Conservation (phyloP, 2,113 vertebrate species). For the Leiothrix lutea region DNA sequence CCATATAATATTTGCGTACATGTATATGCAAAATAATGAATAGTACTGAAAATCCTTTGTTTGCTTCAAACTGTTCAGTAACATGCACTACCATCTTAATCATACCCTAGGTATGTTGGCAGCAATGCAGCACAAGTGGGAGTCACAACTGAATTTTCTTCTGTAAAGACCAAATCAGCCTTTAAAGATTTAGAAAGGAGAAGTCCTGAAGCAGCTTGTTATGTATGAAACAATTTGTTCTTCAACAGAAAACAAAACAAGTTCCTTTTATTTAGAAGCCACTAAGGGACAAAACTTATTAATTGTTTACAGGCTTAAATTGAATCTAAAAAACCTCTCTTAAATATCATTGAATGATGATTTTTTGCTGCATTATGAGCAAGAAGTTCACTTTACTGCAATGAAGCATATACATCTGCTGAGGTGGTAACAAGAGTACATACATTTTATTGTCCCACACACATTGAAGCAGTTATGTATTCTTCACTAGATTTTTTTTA, state of each 20-base stretch:
- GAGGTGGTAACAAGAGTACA: not conserved
- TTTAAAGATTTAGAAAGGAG: not conserved
- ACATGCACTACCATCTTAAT: not conserved
- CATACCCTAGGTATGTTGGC: not conserved
- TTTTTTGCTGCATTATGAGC: not conserved
- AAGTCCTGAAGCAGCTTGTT: not conserved
- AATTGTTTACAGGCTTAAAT: not conserved
- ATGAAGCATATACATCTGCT: not conserved
- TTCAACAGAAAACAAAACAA: not conserved
- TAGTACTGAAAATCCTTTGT: not conserved
- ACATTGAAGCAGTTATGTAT: not conserved
- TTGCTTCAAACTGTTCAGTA: not conserved
- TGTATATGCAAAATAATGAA: not conserved
- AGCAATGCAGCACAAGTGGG: not conserved
- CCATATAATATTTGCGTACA: fast-evolving
- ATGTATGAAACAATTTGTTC: not conserved
- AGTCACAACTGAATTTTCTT: not conserved
- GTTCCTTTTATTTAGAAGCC: not conserved
- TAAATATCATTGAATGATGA: not conserved
- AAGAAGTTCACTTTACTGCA: not conserved
- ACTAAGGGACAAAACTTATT: not conserved
- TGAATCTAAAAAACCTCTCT: not conserved
- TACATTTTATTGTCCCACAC: not conserved
- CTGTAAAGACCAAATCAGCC: not conserved
- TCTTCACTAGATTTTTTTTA: not conserved